Base-by-base conservation (phyloP, 2,113 vertebrate genomes). In the Noturus placidus region DNA sequence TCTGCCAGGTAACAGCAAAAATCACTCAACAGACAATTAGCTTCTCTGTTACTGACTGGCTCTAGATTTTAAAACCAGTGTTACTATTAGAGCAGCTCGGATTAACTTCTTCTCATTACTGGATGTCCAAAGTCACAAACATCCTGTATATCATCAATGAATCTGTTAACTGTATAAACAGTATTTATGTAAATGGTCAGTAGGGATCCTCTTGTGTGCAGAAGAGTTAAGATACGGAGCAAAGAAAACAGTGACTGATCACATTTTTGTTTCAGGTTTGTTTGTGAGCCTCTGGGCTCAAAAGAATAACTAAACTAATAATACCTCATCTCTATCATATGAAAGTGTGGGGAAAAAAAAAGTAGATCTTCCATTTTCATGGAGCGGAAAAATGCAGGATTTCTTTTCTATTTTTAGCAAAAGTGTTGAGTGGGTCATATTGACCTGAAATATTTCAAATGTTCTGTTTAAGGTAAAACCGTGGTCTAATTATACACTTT, bases 1-100 rank as follows among this genome's bases (percentile, higher is more conserved):
- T 33, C 93, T 92, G 0, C 90, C 97, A 90, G 97, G 98, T 99
- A 94, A 42, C 20, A 0, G 33, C 63, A 3, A 67, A 14, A 13
- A 2, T 67, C 11, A n/a, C 13, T n/a, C 61, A 65, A 9, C 61
- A 27, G 2, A n/a, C n/a, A 27, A n/a, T n/a, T n/a, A 65, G 70
- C 33, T 74, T 46, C 72, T 76, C 72, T 11, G 8, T 54, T 14
- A 54, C 0, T 54, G 13, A 2, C 52, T 54, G 52, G 52, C 52
- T 54, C 52, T 54, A 3, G 13, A 54, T 54, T 14, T 14, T 54
- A 54, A 14, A 54, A 54, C 11, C 52, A 54, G 52, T 54, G 52
- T 54, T 14, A 54, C 2, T 54, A 13, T 54, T 54, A 14, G 11
- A 52, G 42, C 74, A 50, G 74, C 42, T 77, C 22, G 19, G 42